phyloP scores from a whole-genome alignment of 2,113 vertebrate genomes.

The Clarias macrocephalus region DNA sequence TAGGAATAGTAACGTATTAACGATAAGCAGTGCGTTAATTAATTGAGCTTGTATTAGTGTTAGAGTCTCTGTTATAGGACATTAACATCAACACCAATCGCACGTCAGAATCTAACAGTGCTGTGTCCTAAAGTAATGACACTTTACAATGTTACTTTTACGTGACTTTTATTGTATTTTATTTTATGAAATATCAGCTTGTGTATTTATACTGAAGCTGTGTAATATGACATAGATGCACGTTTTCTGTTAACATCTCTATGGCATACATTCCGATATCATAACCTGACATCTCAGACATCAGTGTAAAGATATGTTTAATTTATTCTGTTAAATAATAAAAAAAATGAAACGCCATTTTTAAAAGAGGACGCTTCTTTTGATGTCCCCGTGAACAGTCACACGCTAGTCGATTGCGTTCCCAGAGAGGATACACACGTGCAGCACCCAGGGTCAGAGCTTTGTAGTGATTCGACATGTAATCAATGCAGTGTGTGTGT shows the following conservation, averaged over 20 bases:
- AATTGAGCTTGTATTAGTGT: not conserved
- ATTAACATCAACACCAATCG: not conserved
- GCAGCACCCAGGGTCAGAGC: conserved; percentile 10
- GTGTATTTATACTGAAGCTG: too few relatives aligned
- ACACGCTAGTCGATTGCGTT: conserved; percentile 13
- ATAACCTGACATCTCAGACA: not conserved
- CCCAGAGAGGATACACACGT: conserved; percentile 14
- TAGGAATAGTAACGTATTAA: not conserved
- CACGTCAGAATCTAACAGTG: not conserved
- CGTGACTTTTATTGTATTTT: too few relatives aligned
- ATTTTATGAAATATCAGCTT: not conserved
- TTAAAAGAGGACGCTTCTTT: not conserved
- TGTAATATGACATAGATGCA: not conserved
- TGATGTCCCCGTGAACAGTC: not conserved
- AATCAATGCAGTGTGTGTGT: conserved; percentile 61
- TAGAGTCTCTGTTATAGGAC: not conserved
- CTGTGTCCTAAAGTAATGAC: too few relatives aligned
- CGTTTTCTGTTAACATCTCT: not conserved
- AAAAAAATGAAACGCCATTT: not conserved
- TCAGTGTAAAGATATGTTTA: not conserved
- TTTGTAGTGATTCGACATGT: conserved; percentile 51
- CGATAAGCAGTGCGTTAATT: not conserved
- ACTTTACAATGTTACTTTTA: too few relatives aligned
- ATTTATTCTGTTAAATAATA: not conserved
- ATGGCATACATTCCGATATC: too few relatives aligned